Evolutionary conservation across 2,797 vertebrate genomes (phyloP).

Genomic region (Danio jaintianensis): DNA sequence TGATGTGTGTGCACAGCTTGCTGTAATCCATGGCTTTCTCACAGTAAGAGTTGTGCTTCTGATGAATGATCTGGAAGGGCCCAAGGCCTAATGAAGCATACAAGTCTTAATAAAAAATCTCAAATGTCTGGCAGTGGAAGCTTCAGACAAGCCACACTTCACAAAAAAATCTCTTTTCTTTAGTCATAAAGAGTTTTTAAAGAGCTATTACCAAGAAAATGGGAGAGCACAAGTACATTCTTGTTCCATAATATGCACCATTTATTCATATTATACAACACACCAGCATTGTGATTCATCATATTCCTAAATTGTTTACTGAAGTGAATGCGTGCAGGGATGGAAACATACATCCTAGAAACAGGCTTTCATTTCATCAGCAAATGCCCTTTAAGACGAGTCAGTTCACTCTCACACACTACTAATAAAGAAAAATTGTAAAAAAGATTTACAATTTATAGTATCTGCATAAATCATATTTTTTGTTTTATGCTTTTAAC

Average conservation of each 20-base stretch:
- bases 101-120: constrained; percentile 51
- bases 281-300: constrained; percentile 1
- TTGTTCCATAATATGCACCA: constrained; percentile 17
- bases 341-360: not conserved
- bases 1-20: constrained; percentile 52
- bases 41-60: constrained; percentile 48
- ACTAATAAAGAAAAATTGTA: not conserved
- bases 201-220: constrained; percentile 37
- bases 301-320: constrained; percentile 13
- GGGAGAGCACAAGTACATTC: not conserved
- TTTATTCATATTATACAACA: constrained; percentile 33
- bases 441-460: no score
- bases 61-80: constrained; percentile 49
- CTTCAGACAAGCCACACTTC: constrained; percentile 32
- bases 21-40: constrained; percentile 47
- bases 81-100: constrained; percentile 51
- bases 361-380: constrained; percentile 1
- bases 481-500: no score
- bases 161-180: constrained; percentile 15
- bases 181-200: constrained; percentile 46
- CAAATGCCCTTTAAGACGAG: not conserved
- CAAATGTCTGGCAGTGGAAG: constrained; percentile 42
- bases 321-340: constrained; percentile 5
- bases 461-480: no score
- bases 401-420: not conserved